A percentile compares a stretch with the other conserved stretches of the same genome.
Evolutionary conservation across 2,888 invertebrate genomes (phyloP).

Genomic region (Calephelis perditalis): DNA sequence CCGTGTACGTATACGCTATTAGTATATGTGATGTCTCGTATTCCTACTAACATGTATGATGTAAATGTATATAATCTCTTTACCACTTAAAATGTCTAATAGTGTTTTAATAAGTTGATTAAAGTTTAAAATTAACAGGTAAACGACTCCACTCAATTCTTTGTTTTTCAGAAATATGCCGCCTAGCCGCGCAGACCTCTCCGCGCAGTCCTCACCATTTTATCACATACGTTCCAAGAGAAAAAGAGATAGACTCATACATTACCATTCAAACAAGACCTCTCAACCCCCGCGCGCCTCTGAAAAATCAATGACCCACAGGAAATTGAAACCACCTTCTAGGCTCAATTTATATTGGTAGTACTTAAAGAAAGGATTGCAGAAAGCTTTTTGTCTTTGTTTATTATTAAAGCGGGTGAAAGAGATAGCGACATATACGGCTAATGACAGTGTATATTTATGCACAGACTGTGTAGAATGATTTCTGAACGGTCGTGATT

Average conservation of each 20-base stretch:
- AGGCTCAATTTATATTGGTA: conserved; percentile 38
- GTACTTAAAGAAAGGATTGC: conserved; percentile 35
- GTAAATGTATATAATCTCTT: too few species aligned
- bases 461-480: conserved; percentile 35
- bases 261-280: conserved; percentile 31
- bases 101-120: too few species aligned
- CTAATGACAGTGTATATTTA: conserved; percentile 43
- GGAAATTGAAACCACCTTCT: conserved; percentile 28
- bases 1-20: too few species aligned
- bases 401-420: conserved; percentile 47
- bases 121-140: neutral
- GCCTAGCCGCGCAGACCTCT: conserved; percentile 74
- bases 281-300: conserved; percentile 23
- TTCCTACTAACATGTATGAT: too few species aligned
- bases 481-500: conserved; percentile 34
- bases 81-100: too few species aligned
- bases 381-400: conserved; percentile 57
- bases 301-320: conserved; percentile 33
- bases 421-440: conserved; percentile 37
- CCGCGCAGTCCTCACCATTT: conserved; percentile 67
- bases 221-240: conserved; percentile 66
- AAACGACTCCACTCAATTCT: conserved; percentile 37
- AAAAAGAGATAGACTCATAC: conserved; percentile 41
- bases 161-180: conserved; percentile 64
- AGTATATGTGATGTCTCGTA: too few species aligned